Percentiles rank a stretch among this genome's conserved stretches.
phyloP scores from a whole-genome alignment of 2,888 invertebrate genomes.

The Julus scanicus region DNA sequence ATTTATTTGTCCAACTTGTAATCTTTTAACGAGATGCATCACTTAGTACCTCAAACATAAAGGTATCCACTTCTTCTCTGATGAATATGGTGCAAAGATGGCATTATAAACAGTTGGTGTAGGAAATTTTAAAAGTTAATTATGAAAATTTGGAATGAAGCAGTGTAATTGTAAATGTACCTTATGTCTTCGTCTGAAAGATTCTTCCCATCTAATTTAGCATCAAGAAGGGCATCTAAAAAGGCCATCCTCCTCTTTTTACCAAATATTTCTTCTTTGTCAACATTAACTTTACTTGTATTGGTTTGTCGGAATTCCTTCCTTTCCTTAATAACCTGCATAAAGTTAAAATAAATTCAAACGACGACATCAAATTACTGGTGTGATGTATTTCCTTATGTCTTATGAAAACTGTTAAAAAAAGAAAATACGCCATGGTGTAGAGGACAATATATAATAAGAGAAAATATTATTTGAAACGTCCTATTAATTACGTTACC shows the following conservation, averaged over 20 bases:
- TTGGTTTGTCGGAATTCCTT: neutral
- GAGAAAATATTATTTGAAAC: neutral
- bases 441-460: too few species aligned
- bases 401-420: too few species aligned
- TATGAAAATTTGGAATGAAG: too few species aligned
- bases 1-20: too few species aligned
- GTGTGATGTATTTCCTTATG: too few species aligned
- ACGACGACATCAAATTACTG: too few species aligned
- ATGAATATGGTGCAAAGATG: neutral
- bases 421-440: too few species aligned
- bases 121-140: neutral
- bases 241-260: neutral
- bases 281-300: neutral
- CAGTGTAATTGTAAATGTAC: too few species aligned
- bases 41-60: neutral
- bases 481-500: too few species aligned
- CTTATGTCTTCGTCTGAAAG: neutral
- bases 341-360: neutral
- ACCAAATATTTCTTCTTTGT: neutral
- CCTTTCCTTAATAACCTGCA: conserved; percentile 10
- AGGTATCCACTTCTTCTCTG: conserved; percentile 15
- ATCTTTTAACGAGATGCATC: neutral
- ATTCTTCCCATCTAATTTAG: neutral
- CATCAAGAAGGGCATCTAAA: neutral
- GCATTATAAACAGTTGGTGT: neutral